Base-by-base conservation (phyloP, 1,140 invertebrate genomes). In the Drosophila nikananu region DNA sequence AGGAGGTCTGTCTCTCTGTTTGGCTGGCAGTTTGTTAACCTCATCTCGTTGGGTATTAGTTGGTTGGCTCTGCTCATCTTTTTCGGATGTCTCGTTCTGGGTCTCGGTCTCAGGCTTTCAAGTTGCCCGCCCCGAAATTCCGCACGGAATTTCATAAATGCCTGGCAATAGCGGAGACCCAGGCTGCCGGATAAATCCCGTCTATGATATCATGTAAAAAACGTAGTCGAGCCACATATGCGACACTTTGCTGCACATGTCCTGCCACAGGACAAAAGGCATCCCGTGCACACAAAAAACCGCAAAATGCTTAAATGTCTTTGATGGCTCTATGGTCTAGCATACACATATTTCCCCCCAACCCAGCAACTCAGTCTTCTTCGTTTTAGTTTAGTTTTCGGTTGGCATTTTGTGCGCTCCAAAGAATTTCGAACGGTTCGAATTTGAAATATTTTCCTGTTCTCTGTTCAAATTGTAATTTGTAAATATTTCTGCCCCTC, bases 241-340 rank as follows among this genome's bases (percentile, higher is more conserved):
- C 55, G 78, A 83, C 81, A 83, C 81, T 83, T 83, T 80, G 62
- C 54, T 71, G 61, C 72, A 80, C 80, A 86, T 87, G 83, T 86
- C 83, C 83, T 84, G 80, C 39, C 57, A 73, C 59, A 80, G 77
- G 77, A 80, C 77, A 74, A 74, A 74, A 74, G 46, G 46, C 57
- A 73, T 70, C 75, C 37, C 57, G 48, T 42, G 81, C 73, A 77
- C 63, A 68, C 64, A 74, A 78, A 81, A 91, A 77, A 91, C 86
- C 86, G 68, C 86, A 90, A 90, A 90, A 91, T 90, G 66, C 66
- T 82, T 77, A 86, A 90, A 90, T 90, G 86, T 90, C 86, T 90
- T 90, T 90, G 86, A 90, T 91, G 83, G 83, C 67, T 39, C 49
- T 68, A 49, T 27, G 48, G 62, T 60, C 46, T 41, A 46, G 59